A percentile compares a stretch with the other conserved stretches of the same genome.
phyloP scores from a whole-genome alignment of 2,113 vertebrate genomes.

The Peucedramus taeniatus region DNA sequence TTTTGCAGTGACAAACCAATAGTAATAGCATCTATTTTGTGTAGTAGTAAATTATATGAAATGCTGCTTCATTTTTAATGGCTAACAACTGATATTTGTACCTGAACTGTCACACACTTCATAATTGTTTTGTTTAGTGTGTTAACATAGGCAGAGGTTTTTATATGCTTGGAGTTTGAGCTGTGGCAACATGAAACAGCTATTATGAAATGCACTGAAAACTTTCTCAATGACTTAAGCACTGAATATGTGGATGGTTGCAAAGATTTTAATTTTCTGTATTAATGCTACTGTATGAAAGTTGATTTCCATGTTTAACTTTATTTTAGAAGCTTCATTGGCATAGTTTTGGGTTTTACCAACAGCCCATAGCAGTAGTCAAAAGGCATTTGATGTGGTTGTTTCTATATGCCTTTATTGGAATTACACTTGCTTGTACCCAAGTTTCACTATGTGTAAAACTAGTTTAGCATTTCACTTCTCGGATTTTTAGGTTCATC shows the following conservation, averaged over 20 bases:
- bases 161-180: neutral
- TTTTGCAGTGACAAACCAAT: neutral
- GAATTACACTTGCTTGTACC: neutral
- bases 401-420: neutral
- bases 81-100: neutral
- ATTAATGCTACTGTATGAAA: neutral
- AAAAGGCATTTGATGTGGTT: conserved; percentile 33
- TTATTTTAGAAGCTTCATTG: neutral
- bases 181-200: neutral
- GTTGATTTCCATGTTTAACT: neutral
- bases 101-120: neutral
- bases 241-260: neutral
- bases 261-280: neutral
- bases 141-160: neutral
- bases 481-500: neutral
- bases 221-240: neutral
- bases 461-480: neutral
- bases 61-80: neutral
- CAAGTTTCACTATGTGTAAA: neutral
- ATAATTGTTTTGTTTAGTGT: neutral
- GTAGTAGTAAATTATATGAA: neutral
- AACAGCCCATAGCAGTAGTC: neutral
- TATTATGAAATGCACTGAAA: neutral
- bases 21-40: neutral
- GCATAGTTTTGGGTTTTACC: conserved; percentile 26